Conservation (phyloP, 2,888 invertebrate genomes). For the Dasypolia templi region DNA sequence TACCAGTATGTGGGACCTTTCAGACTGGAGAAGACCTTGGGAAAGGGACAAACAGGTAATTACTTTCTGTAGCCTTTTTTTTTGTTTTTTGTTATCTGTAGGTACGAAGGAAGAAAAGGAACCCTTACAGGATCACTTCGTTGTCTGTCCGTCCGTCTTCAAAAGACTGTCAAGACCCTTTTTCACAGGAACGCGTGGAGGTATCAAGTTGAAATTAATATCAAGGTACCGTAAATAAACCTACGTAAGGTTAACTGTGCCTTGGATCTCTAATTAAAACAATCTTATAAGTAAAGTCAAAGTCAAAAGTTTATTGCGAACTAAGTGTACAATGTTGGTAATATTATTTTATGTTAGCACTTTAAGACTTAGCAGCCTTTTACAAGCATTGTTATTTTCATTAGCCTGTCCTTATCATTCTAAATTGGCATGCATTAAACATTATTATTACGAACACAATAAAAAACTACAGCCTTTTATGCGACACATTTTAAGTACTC, state of each 20-base stretch:
- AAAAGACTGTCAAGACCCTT: not conserved
- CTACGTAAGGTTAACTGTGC: not conserved
- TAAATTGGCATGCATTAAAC: too few species aligned
- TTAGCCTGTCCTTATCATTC: too few species aligned
- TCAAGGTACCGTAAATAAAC: too few species aligned
- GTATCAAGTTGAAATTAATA: not conserved
- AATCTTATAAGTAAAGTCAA: too few species aligned
- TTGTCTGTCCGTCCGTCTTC: not conserved
- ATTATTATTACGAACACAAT: too few species aligned
- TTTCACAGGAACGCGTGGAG: not conserved
- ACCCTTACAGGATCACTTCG: not conserved
- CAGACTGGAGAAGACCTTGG: slow-evolving; percentile 99
- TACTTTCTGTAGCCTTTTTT: not conserved
- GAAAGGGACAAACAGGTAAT: slow-evolving; percentile 99
- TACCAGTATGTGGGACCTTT: slow-evolving; percentile 99
- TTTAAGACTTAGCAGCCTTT: too few species aligned
- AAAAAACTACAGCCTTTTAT: not conserved
- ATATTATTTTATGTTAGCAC: too few species aligned
- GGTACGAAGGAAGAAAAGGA: not conserved
- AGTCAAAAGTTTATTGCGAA: too few species aligned
- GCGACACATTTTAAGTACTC: not conserved
- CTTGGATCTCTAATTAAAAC: not conserved
- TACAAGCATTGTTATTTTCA: too few species aligned
- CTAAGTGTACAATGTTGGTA: too few species aligned
- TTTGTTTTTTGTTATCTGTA: not conserved